Evolutionary conservation across 1,140 invertebrate genomes (phyloP).

Genomic region (Papilio helenus): DNA sequence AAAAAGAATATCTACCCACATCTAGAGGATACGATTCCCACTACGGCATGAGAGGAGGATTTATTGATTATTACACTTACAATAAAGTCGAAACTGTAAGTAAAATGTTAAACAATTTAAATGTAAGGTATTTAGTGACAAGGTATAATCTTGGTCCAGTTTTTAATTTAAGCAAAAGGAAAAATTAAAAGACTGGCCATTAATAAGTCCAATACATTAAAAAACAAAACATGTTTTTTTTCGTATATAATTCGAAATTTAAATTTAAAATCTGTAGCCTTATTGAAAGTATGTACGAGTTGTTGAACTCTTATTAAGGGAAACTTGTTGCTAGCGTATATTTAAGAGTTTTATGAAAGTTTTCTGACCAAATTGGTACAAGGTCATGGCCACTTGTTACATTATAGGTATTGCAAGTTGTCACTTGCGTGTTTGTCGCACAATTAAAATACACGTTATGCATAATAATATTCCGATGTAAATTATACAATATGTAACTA

Average conservation of each 20-base stretch:
- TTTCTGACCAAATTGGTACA: constrained; percentile 4
- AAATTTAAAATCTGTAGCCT: not conserved
- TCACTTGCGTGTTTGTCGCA: not conserved
- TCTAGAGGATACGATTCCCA: constrained; percentile 92
- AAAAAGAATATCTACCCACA: constrained; percentile 88
- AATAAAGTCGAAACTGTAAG: constrained; percentile 75
- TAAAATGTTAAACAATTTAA: constrained; percentile 10
- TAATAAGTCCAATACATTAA: not conserved
- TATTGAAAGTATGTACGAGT: not conserved
- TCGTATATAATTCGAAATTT: not conserved
- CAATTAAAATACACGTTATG: constrained; percentile 4
- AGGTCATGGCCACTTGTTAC: constrained; percentile 5
- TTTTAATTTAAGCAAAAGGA: not conserved
- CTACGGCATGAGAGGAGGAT: constrained; percentile 92
- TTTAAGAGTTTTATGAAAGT: constrained; percentile 24
- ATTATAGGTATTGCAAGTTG: not conserved
- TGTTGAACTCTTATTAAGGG: not conserved
- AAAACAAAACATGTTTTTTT: not conserved
- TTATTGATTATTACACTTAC: constrained; percentile 92
- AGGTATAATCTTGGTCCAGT: too few relatives aligned
- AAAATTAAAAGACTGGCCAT: not conserved
- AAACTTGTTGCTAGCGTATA: constrained; percentile 4
- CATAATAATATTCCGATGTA: not conserved
- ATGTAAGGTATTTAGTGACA: not conserved
- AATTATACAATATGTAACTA: not conserved